These are phyloP conservation scores for Brevipalpus yothersi DNA, from an alignment of 1,140 invertebrate genomes.

Conservation along the genomic window DNA sequence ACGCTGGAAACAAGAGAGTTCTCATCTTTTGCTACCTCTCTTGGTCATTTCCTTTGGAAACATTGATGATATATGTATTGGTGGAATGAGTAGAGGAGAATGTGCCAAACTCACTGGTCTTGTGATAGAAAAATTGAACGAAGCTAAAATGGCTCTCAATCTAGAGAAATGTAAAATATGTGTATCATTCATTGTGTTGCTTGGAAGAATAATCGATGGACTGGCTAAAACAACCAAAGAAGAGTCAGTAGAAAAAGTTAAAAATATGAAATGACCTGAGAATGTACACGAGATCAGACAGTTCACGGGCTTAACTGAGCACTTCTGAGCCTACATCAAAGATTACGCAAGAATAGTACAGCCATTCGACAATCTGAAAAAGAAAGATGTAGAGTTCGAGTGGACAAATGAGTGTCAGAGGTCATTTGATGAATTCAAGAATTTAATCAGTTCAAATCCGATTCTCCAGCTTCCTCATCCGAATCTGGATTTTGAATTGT, in stretches of 20 bases:
- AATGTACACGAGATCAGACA: not conserved
- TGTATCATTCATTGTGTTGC: not conserved
- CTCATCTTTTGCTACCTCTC: not conserved
- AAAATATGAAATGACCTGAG: not conserved
- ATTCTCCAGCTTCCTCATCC: not conserved
- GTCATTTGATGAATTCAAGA: not conserved
- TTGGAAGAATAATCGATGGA: not conserved
- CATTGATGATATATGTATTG: not conserved
- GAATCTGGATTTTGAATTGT: not conserved
- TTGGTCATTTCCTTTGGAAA: not conserved
- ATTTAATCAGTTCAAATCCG: not conserved
- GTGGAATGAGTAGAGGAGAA: not conserved
- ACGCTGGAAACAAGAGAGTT: not conserved
- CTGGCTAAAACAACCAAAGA: not conserved
- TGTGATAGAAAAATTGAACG: not conserved
- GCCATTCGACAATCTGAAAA: not conserved
- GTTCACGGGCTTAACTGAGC: not conserved
- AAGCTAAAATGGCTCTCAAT: not conserved
- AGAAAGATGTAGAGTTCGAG: not conserved
- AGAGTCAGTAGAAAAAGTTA: not conserved
- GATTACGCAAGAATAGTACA: not conserved
- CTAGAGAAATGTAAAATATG: not conserved
- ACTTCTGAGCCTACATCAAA: not conserved
- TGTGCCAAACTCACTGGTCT: not conserved
- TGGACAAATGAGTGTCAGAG: not conserved